These are phyloP conservation scores for Eudemis profundana DNA, from an alignment of 2,888 invertebrate species.

Conservation along the genomic window DNA sequence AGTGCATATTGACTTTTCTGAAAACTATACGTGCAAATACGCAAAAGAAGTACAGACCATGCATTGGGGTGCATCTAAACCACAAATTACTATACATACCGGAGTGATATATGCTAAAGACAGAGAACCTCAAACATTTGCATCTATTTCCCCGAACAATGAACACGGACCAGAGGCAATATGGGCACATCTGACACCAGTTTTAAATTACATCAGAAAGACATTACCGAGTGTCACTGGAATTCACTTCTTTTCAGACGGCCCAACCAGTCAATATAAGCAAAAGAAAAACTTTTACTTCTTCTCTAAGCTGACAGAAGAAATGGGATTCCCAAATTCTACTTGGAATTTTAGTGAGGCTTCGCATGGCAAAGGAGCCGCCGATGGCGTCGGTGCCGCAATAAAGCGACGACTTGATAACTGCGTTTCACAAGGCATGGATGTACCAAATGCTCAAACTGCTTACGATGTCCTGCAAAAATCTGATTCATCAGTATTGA, in stretches of 20 bases:
- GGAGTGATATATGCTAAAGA: conserved; percentile 42
- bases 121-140: conserved; percentile 36
- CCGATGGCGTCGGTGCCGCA: conserved; percentile 4
- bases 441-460: conserved; percentile 41
- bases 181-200: conserved; percentile 6
- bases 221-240: not conserved
- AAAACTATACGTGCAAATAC: conserved; percentile 40
- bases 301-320: not conserved
- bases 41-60: conserved; percentile 44
- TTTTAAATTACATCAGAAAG: conserved; percentile 4
- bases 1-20: conserved; percentile 14
- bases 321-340: conserved; percentile 2
- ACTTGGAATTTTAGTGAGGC: conserved; percentile 11
- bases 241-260: conserved; percentile 12
- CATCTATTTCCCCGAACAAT: conserved; percentile 8
- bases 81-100: conserved; percentile 49
- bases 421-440: conserved; percentile 2
- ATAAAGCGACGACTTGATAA: conserved; percentile 4
- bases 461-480: conserved; percentile 40
- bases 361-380: conserved; percentile 10
- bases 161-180: conserved; percentile 9
- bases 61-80: conserved; percentile 47
- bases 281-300: conserved; percentile 14
- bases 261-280: conserved; percentile 36
- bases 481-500: conserved; percentile 20